Evolutionary conservation across 2,888 invertebrate genomes (phyloP), one percentile per base, ranked within the genome.

Genomic region (Himalopsyche kuldschensis): DNA sequence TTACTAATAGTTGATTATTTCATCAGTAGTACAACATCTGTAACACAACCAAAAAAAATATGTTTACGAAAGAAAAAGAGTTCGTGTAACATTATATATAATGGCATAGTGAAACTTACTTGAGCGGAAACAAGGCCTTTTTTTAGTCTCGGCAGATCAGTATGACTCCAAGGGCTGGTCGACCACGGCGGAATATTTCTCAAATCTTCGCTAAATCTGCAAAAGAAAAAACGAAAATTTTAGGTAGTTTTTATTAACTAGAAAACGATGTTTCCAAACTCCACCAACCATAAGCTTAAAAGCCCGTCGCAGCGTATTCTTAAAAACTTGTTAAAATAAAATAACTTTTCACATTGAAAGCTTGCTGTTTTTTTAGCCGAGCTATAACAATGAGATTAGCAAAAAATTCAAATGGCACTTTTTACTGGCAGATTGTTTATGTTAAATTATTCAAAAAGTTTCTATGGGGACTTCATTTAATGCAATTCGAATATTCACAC

Each of bases 81-180:
- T 41, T 15, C 3, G 15, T 15, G 41, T 1, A 15, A 15, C 15
- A 27, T 69, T n/a, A 69, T 30, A 69, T n/a, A 69, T 30, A 69
- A 69, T 69, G 5, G 30, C 27, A 69, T 27, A 30, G 0, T 5
- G 5, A 5, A 8, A 55, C 46, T 69, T 89, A 95, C 95, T 94
- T 96, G 96, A 63, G 96, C 96, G 46, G 95, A 94, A 75, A 96
- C 94, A 89, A 94, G 94, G 86, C 96, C 96, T 87, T 94, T 92
- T 89, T 94, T 93, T 88, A 96, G 91, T 88, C 96, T 91, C 82
- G 94, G 93, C 82, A 96, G 92, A 90, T 96, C 96, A 27, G 96
- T 96, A 88, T 96, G 96, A 87, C 95, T 95, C 95, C 95, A 96
- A 87, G 93, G 93, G 89, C 94, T 94, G 85, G 91, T 92, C 35